A percentile compares a stretch with the other conserved stretches of the same genome.
Evolutionary conservation across 2,888 invertebrate genomes (phyloP).

Genomic region (Oasisia sp.): DNA sequence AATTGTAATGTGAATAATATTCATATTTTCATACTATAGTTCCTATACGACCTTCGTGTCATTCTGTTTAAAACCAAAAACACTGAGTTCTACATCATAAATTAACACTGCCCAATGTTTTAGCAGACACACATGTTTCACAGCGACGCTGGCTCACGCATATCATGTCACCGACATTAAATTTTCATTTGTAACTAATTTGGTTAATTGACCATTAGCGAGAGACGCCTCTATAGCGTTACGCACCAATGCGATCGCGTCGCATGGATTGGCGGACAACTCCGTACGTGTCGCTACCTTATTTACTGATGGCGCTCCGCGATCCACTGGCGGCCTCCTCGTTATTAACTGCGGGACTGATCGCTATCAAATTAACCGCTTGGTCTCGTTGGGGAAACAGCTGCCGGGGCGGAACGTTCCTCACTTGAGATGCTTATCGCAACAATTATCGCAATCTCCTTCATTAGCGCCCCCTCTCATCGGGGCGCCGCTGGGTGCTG

Average conservation of each 20-base stretch:
- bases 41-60: not conserved
- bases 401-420: not conserved
- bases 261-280: not conserved
- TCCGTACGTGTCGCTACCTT: not conserved
- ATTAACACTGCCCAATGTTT: not conserved
- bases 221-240: not conserved
- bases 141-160: not conserved
- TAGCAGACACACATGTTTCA: not conserved
- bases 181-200: slow-evolving; percentile 17
- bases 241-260: not conserved
- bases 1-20: not conserved
- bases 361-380: slow-evolving; percentile 13
- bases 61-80: not conserved
- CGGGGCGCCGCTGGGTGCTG: not conserved
- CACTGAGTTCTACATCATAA: not conserved
- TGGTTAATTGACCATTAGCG: slow-evolving; percentile 6
- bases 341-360: not conserved
- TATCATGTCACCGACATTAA: not conserved
- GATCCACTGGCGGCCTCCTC: not conserved
- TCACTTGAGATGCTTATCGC: not conserved
- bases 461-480: slow-evolving; percentile 10
- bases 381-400: not conserved
- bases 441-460: slow-evolving; percentile 12
- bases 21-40: not conserved
- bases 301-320: not conserved